Conservation (phyloP, 1,140 invertebrate genomes). For the Drosophila obscura region DNA sequence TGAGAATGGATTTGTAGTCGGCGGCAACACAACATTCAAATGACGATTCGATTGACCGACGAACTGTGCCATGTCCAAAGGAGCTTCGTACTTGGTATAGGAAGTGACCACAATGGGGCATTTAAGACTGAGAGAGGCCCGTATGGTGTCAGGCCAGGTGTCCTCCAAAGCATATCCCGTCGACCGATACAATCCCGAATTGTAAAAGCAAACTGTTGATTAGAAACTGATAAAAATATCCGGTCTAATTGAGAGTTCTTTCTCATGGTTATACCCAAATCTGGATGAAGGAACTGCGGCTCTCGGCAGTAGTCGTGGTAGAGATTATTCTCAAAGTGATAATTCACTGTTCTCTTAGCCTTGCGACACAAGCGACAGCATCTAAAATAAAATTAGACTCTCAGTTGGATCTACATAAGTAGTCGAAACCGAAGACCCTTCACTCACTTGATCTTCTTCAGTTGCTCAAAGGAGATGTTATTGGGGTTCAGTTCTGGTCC, state of each 20-base stretch:
- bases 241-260: neutral
- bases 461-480: conserved; percentile 84
- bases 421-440: too few relatives aligned
- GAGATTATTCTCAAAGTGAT: conserved; percentile 83
- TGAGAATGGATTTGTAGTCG: conserved; percentile 87
- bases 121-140: conserved; percentile 84
- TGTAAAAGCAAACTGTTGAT: conserved; percentile 88
- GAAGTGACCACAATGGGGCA: conserved; percentile 87
- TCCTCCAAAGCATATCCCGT: conserved; percentile 87
- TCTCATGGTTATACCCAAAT: conserved; percentile 84
- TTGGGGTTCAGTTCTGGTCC: conserved; percentile 87
- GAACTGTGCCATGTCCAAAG: conserved; percentile 86
- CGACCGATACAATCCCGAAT: conserved; percentile 88
- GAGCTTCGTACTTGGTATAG: conserved; percentile 87
- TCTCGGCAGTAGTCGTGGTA: conserved; percentile 86
- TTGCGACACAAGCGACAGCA: conserved; percentile 70
- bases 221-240: neutral
- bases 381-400: conserved; percentile 25
- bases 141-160: conserved; percentile 88
- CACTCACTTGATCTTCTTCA: conserved; percentile 69
- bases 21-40: conserved; percentile 85
- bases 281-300: conserved; percentile 84
- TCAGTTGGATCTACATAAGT: neutral
- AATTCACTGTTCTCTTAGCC: conserved; percentile 57
- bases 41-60: conserved; percentile 80